A percentile compares a stretch with the other conserved stretches of the same genome.
Evolutionary conservation across 2,888 invertebrate species (phyloP).

Genomic region (Leuctra nigra): DNA sequence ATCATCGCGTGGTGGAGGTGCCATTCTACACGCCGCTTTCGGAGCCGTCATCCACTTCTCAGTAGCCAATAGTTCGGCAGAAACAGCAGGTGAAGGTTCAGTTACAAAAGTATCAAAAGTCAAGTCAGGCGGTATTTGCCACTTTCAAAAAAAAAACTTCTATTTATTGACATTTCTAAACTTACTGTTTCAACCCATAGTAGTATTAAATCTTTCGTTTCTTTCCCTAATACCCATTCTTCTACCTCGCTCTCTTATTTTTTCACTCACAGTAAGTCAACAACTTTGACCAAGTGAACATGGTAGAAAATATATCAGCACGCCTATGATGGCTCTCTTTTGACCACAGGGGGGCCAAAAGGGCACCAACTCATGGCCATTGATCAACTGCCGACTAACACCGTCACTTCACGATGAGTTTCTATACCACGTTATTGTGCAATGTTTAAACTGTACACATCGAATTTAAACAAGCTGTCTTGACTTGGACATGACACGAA

Average conservation of each 20-base stretch:
- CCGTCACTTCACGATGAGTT: background rate
- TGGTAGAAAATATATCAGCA: too few species aligned
- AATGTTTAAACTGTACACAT: background rate
- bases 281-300: too few species aligned
- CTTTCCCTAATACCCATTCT: too few species aligned
- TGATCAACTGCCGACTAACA: background rate
- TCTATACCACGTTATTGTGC: background rate
- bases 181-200: background rate
- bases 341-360: background rate
- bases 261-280: too few species aligned
- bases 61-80: too few species aligned
- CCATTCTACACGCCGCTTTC: too few species aligned
- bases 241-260: too few species aligned
- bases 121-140: too few species aligned
- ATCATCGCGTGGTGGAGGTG: too few species aligned
- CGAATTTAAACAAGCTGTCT: constrained; percentile 6
- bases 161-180: background rate
- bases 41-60: too few species aligned
- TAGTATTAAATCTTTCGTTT: background rate
- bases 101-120: too few species aligned
- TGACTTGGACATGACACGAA: background rate
- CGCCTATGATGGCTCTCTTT: background rate
- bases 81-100: too few species aligned
- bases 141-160: background rate
- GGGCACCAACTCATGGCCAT: background rate